Evolutionary conservation across 2,113 vertebrate species (phyloP).

Genomic region (Tragelaphus strepsiceros): DNA sequence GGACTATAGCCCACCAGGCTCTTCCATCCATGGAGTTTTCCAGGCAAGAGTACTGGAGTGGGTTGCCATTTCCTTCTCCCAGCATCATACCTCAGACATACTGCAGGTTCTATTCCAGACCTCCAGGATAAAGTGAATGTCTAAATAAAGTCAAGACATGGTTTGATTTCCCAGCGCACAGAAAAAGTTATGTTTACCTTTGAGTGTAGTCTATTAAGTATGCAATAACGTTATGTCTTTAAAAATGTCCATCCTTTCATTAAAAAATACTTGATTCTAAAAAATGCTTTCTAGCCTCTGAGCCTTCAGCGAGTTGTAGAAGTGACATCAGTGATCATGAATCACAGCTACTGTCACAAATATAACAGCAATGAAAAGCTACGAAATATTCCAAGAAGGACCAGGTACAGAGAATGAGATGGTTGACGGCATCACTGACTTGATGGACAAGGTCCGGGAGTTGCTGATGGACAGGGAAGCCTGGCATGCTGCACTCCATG

Average conservation of each 20-base stretch:
- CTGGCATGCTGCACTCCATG: neutral
- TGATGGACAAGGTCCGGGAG: neutral
- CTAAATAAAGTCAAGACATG: neutral
- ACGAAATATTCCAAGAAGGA: neutral
- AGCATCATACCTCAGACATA: neutral
- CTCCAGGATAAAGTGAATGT: neutral
- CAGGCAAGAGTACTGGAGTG: too few relatives aligned
- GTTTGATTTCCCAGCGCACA: neutral
- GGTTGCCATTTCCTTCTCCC: too few relatives aligned
- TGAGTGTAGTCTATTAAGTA: too few relatives aligned
- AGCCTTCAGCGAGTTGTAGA: neutral
- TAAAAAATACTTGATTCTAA: neutral
- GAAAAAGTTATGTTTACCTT: neutral
- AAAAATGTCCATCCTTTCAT: neutral
- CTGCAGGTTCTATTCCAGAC: accelerated
- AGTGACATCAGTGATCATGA: neutral
- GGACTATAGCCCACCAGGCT: too few relatives aligned
- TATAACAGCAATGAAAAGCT: neutral
- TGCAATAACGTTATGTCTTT: too few relatives aligned
- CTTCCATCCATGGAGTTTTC: too few relatives aligned
- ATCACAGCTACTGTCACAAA: neutral
- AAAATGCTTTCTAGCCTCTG: neutral
- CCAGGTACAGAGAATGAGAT: neutral
- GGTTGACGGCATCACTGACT: neutral
- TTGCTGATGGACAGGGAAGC: neutral